Conservation (phyloP, 2,113 vertebrate genomes). For the Xiphias gladius region DNA sequence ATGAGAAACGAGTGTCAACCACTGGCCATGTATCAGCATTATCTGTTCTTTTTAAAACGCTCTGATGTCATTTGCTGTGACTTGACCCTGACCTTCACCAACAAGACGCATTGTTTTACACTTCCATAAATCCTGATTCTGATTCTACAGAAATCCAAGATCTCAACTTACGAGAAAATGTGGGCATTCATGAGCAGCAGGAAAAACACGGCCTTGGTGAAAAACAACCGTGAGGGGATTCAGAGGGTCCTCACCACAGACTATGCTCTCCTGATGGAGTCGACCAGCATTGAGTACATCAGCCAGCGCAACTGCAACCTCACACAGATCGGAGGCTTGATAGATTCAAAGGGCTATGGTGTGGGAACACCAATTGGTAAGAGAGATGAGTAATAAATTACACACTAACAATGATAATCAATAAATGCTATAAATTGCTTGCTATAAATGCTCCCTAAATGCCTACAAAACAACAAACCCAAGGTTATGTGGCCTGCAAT, state of each 20-base stretch:
- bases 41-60: background rate
- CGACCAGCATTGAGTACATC: conserved; percentile 98
- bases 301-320: conserved; percentile 99
- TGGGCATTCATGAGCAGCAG: conserved; percentile 99
- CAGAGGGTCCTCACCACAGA: conserved; percentile 95
- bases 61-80: background rate
- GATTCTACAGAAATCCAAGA: conserved; percentile 94
- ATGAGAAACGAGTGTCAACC: background rate
- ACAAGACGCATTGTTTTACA: background rate
- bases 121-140: conserved; percentile 24
- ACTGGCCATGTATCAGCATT: background rate
- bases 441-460: background rate
- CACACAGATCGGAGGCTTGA: conserved; percentile 97
- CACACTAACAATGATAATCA: background rate
- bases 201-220: conserved; percentile 94
- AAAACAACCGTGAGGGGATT: conserved; percentile 96
- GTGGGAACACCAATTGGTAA: conserved; percentile 98
- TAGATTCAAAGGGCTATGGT: conserved; percentile 98
- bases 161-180: conserved; percentile 99
- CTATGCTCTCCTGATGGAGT: conserved; percentile 98
- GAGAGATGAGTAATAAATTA: conserved; percentile 38
- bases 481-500: background rate
- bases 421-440: too few relatives aligned
- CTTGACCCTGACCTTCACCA: background rate
- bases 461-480: background rate